These are phyloP conservation scores for Oscarella lobularis DNA, from an alignment of 37 sponge, comb jelly and placozoan genomes.

Conservation along the genomic window DNA sequence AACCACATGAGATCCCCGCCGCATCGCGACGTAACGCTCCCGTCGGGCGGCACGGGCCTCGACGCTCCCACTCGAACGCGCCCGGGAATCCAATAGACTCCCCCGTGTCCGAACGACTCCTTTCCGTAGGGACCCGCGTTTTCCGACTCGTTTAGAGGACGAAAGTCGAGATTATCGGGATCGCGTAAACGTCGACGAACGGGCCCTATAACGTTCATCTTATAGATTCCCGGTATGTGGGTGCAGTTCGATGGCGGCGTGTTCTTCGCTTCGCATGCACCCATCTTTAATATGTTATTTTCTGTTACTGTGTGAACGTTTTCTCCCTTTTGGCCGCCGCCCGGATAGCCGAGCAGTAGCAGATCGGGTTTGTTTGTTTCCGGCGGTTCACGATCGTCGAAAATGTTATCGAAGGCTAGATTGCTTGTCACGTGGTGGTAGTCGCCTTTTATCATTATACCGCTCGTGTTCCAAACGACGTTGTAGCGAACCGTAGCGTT, in stretches of 20 bases:
- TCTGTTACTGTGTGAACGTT: constrained; percentile 2
- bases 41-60: constrained; percentile 18
- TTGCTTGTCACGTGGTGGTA: constrained; percentile 7
- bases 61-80: background rate
- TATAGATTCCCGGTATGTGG: background rate
- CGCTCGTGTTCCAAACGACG: no score
- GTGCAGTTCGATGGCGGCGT: background rate
- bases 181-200: background rate
- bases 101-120: constrained; percentile 12
- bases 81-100: constrained; percentile 34
- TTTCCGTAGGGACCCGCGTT: constrained; percentile 14
- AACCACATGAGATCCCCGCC: constrained; percentile 25
- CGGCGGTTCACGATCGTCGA: no score
- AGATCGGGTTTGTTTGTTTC: background rate
- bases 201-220: background rate
- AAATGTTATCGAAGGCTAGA: constrained; percentile 17
- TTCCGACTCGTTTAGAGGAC: background rate
- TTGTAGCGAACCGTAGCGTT: no score
- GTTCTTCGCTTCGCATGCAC: background rate
- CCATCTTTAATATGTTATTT: background rate
- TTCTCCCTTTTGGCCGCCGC: constrained; percentile 13
- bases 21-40: constrained; percentile 13
- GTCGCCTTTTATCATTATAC: constrained; percentile 22
- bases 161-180: background rate
- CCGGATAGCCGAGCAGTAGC: constrained; percentile 10